Percentiles rank a stretch among this genome's conserved stretches.
These are phyloP conservation scores for Entomyzon cyanotis DNA, from an alignment of 2,113 vertebrate genomes.

Conservation along the genomic window DNA sequence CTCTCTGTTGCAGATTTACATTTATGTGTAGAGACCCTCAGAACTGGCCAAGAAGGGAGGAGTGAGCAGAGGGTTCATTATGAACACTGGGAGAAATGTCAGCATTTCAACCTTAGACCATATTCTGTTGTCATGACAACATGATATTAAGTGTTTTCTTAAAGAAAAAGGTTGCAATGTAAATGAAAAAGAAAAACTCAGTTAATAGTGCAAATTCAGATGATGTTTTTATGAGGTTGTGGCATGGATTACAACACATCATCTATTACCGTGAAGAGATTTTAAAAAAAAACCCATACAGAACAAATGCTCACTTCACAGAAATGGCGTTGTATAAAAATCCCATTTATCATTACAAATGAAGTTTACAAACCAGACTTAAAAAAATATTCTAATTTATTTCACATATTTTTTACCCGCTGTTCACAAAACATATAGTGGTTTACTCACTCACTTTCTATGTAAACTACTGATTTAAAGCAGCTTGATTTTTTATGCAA, in stretches of 20 bases:
- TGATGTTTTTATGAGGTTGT: conserved; percentile 9
- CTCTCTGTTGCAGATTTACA: conserved; percentile 53
- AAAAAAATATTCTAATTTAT: background rate
- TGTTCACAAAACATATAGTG: background rate
- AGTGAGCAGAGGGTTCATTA: conserved; percentile 37
- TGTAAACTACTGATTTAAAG: background rate
- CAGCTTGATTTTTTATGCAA: conserved; percentile 13
- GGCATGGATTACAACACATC: background rate
- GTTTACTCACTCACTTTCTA: background rate
- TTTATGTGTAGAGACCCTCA: conserved; percentile 48
- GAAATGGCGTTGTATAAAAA: background rate
- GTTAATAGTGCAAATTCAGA: conserved; percentile 47
- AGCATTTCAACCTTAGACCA: conserved; percentile 62
- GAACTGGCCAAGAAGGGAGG: conserved; percentile 37
- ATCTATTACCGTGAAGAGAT: background rate
- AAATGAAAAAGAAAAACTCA: conserved; percentile 54
- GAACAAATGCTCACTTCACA: background rate
- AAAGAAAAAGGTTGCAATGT: conserved; percentile 62
- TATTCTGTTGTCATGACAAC: conserved; percentile 77
- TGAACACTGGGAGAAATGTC: conserved; percentile 63
- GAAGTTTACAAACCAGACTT: background rate
- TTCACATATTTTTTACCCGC: background rate
- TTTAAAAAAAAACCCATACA: background rate
- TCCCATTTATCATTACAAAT: background rate
- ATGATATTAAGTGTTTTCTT: conserved; percentile 68